A percentile compares a stretch with the other conserved stretches of the same genome.
Conservation (phyloP, 2,113 vertebrate species). For the Colaptes auratus region DNA sequence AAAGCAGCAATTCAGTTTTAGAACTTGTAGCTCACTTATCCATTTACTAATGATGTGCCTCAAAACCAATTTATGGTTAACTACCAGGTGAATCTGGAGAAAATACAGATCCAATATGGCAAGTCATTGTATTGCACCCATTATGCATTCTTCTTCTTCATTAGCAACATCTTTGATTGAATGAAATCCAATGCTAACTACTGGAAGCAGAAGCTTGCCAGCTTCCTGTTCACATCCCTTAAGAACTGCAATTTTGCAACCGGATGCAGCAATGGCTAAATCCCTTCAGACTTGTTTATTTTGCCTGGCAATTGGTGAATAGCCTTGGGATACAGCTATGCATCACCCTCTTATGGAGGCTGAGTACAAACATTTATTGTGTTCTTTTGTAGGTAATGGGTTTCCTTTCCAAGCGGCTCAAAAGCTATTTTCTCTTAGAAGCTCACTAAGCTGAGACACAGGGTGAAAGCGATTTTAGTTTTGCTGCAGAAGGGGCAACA, state of each 20-base stretch:
- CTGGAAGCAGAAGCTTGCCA: neutral
- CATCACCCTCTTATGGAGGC: neutral
- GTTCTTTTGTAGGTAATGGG: neutral
- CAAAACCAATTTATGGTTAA: constrained; percentile 12
- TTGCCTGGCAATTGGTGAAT: neutral
- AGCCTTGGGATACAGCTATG: neutral
- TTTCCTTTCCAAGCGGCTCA: neutral
- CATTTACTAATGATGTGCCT: neutral
- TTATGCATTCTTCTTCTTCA: neutral
- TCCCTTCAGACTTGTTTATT: neutral
- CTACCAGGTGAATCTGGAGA: neutral
- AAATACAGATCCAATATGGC: neutral
- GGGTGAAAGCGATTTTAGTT: neutral
- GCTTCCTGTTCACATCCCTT: neutral
- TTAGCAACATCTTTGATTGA: neutral
- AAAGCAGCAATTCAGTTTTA: neutral
- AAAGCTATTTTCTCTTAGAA: neutral
- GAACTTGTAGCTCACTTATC: constrained; percentile 25
- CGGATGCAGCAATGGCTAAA: neutral
- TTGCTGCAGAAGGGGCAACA: neutral
- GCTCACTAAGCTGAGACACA: neutral
- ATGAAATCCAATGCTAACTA: neutral
- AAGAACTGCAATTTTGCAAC: constrained; percentile 3
- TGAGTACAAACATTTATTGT: neutral
- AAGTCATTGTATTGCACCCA: neutral